Conservation (phyloP, 2,113 vertebrate species). For the Tachysurus vachellii region DNA sequence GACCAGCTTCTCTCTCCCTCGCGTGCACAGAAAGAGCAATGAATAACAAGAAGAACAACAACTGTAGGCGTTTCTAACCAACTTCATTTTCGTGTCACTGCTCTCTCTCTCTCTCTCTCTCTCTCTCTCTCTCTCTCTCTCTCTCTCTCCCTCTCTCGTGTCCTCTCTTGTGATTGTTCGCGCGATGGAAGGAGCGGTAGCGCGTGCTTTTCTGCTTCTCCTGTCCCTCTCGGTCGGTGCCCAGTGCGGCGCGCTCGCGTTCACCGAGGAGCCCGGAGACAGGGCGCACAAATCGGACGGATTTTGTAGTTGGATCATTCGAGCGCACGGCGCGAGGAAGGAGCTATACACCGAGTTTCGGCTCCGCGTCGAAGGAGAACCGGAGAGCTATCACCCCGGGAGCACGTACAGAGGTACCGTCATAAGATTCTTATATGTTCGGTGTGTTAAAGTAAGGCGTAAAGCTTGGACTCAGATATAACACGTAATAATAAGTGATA, state of each 20-base stretch:
- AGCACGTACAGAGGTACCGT: conserved; percentile 93
- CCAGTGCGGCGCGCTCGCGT: conserved; percentile 75
- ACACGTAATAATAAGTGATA: neutral
- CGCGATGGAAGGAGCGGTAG: conserved; percentile 70
- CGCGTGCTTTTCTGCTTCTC: conserved; percentile 63
- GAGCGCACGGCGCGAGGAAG: conserved; percentile 86
- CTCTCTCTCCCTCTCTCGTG: neutral
- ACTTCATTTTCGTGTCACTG: neutral
- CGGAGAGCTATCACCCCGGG: conserved; percentile 91
- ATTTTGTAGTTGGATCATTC: conserved; percentile 90
- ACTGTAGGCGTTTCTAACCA: conserved; percentile 32
- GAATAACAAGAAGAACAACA: neutral
- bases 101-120: conserved; percentile 1
- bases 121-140: neutral
- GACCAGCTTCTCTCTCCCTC: conserved; percentile 53
- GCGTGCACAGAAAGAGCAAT: conserved; percentile 1
- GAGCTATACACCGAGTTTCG: conserved; percentile 92
- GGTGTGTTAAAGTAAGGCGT: neutral
- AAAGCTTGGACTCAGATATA: neutral
- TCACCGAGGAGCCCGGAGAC: conserved; percentile 89
- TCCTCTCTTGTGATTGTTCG: neutral
- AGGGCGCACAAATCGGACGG: conserved; percentile 86
- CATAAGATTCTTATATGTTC: too few species aligned
- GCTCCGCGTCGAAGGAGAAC: conserved; percentile 93
- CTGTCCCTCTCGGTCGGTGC: conserved; percentile 78